Evolutionary conservation across 2,888 invertebrate genomes (phyloP), one percentile per base, ranked within the genome.

Genomic region (Dryobota labecula): DNA sequence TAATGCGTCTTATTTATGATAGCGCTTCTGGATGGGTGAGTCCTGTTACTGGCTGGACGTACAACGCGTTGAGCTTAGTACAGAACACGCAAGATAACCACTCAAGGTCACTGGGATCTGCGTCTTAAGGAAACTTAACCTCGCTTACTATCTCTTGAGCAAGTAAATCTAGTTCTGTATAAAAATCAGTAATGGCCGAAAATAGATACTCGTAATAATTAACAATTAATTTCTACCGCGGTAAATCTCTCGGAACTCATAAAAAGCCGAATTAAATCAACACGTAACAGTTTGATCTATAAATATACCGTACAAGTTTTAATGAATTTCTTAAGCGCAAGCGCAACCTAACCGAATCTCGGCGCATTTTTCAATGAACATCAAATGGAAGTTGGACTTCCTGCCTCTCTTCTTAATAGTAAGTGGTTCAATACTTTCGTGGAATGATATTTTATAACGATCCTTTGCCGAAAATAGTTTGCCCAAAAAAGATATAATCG

Each of bases 301-400:
- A 84, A 76, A 86, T 86, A 86, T 72, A 76, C 49, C 57, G 64
- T 62, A 78, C 70, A 78, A 84, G 70, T 72, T 86, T 84, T 73
- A 80, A 78, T 69, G 62, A 68, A 76, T 76, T 73, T 65, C 56
- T 83, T 77, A 70, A 47, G 61, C 65, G 47, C 70, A 72, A 57
- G 74, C 80, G 45, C 76, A 68, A 66, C 63, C 72, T 67, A 73
- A 65, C 76, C 67, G 63, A 75, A 76, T 66, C 67, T 68, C 60
- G 49, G 30, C 65, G 68, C 53, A 73, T 77, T 82, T 74, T 84
- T 73, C 74, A 71, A 69, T 79, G 63, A 73, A 86, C 73, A 83
- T 86, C 78, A 85, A 84, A 86, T 84, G 58, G 57, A 67, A 77
- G 53, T 67, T 33, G 45, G 45, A 78, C 77, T 86, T 85, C 86